Conservation (phyloP, 2,113 vertebrate species). For the Protobothrops flavoviridis region DNA sequence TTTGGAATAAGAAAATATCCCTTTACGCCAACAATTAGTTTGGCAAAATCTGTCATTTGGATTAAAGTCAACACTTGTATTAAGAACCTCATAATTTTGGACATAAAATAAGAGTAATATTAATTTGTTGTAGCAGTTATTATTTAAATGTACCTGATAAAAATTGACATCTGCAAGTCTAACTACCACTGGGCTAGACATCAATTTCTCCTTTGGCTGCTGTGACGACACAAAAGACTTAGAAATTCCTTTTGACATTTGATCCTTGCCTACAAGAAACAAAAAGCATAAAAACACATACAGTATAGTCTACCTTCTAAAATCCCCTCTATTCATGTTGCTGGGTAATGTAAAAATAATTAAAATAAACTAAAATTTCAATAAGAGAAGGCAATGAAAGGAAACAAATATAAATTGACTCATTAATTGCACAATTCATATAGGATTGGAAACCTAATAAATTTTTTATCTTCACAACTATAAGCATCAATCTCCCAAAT, state of each 20-base stretch:
- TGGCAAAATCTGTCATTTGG: neutral
- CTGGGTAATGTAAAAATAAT: neutral
- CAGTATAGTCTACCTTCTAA: neutral
- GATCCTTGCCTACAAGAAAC: constrained; percentile 73
- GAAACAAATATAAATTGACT: neutral
- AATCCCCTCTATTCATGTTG: neutral
- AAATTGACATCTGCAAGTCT: constrained; percentile 97
- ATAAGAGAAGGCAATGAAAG: neutral
- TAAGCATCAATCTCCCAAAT: neutral
- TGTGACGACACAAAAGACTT: constrained; percentile 72
- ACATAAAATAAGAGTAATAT: neutral
- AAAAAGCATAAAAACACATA: constrained; percentile 49
- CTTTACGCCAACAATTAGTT: neutral
- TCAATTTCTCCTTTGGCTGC: constrained; percentile 85
- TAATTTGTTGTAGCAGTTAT: constrained; percentile 34
- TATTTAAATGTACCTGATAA: constrained; percentile 85
- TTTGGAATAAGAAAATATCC: neutral
- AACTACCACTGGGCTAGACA: constrained; percentile 95
- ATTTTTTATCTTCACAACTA: neutral
- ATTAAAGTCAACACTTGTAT: neutral
- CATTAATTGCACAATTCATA: neutral
- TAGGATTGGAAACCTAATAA: neutral
- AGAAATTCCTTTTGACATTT: constrained; percentile 70
- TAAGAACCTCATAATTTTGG: neutral
- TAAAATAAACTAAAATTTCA: neutral